Conservation (phyloP, 2,797 vertebrate species). For the Morelia viridis region DNA sequence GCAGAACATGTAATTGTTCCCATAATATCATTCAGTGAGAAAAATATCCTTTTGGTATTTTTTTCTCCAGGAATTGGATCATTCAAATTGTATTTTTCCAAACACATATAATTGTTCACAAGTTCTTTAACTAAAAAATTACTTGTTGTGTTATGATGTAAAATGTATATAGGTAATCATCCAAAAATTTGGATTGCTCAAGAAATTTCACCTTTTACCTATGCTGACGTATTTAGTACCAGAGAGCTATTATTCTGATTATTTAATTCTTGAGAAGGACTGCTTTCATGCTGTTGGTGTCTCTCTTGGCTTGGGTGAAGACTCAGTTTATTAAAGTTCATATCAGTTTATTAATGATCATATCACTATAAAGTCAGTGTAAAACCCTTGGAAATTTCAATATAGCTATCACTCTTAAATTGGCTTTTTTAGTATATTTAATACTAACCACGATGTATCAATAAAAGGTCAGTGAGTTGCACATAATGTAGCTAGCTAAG, state of each 20-base stretch:
- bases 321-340: neutral
- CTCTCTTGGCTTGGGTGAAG: neutral
- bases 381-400: neutral
- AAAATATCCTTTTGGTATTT: conserved; percentile 84
- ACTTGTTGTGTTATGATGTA: neutral
- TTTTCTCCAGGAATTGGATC: rapidly evolving
- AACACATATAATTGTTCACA: neutral
- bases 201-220: neutral
- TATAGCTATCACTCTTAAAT: neutral
- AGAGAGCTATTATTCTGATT: neutral
- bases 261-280: neutral
- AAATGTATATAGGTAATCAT: neutral
- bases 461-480: neutral
- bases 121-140: neutral
- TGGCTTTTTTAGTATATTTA: neutral
- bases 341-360: neutral
- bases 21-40: conserved; percentile 75
- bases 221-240: neutral
- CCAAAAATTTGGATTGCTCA: neutral
- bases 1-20: conserved; percentile 88
- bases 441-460: neutral
- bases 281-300: neutral
- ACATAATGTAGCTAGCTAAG: neutral
- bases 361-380: neutral
- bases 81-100: rapidly evolving